Evolutionary conservation across 2,888 invertebrate genomes (phyloP).

Genomic region (Mythimna loreyi): DNA sequence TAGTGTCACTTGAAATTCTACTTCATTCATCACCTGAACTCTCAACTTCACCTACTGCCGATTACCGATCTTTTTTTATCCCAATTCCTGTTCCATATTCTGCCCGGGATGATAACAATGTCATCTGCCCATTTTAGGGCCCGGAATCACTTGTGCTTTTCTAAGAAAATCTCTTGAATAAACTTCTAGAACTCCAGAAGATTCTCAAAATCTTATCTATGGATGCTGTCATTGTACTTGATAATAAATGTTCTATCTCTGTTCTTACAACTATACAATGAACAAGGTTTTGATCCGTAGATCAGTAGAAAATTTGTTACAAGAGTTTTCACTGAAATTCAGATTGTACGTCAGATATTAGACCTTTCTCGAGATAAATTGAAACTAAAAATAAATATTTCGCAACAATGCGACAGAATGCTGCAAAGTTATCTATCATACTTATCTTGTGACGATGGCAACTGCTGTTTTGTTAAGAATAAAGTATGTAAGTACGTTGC

Average conservation of each 20-base stretch:
- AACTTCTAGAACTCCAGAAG: background rate
- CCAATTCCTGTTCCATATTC: background rate
- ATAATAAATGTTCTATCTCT: background rate
- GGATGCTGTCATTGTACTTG: background rate
- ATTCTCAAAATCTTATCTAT: background rate
- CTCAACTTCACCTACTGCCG: background rate
- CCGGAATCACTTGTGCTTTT: background rate
- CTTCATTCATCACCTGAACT: background rate
- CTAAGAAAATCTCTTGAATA: background rate
- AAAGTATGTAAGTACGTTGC: background rate
- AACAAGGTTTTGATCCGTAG: background rate
- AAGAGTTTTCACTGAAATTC: no score
- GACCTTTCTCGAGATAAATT: background rate
- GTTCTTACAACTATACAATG: background rate
- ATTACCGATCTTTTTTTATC: background rate
- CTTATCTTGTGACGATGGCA: conserved; percentile 26
- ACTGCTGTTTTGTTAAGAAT: conserved; percentile 4
- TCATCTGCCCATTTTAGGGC: no score
- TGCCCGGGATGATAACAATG: no score
- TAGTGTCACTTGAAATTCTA: background rate
- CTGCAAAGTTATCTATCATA: conserved; percentile 29
- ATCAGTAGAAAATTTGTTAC: background rate
- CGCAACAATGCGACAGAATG: conserved; percentile 18
- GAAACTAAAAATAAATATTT: conserved; percentile 27
- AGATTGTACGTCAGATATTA: background rate